Base-by-base conservation (phyloP, 2,113 vertebrate species). In the Physeter macrocephalus region DNA sequence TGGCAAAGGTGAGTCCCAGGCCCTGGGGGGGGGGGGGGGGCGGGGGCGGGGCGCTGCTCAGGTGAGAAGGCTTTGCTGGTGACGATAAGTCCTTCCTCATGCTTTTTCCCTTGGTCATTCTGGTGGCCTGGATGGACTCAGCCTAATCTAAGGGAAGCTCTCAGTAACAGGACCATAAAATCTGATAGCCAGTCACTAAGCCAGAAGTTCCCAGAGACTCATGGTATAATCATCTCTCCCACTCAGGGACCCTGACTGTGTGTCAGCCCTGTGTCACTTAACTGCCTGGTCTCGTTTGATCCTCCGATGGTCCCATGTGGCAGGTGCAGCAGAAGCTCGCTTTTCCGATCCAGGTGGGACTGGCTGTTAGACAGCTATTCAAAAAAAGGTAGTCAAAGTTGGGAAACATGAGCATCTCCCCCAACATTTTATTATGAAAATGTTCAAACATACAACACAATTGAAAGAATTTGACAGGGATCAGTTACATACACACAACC, bases 1-100 rank as follows among this genome's bases (percentile, higher is more conserved):
- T 99, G 99, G 99, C 99, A 0, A 27, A 99, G 99, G 99, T 99
- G 84, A 98, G 87, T 4, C 14, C 15, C 0, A 0, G 9, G 18
- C 82, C 27, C 59, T 18, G 5, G 36, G 8, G 27, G 14, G 20
- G 0, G 31, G n/a, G 1, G 21, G 1, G 1, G 20, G 0, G 31
- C n/a, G 1, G 21, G 20, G 0, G 31, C n/a, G 1, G 21, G 1
- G 1, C 8, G 5, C 41, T 8, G 11, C 77, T 36, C 10, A 0
- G 36, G 17, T 6, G 57, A 23, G 7, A 14, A 15, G 67, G 57
- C 52, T 52, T 52, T 52, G 52, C 17, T 52, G 52, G 52, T 0
- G 6, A 13, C 17, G 15, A 2, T 11, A 2, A 31, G 12, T 67
- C 54, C 81, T 88, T 77, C 67, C 41, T 54, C 66, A 1, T 14